phyloP scores from a whole-genome alignment of 2,113 vertebrate genomes.

The Ceyx margarethae region DNA sequence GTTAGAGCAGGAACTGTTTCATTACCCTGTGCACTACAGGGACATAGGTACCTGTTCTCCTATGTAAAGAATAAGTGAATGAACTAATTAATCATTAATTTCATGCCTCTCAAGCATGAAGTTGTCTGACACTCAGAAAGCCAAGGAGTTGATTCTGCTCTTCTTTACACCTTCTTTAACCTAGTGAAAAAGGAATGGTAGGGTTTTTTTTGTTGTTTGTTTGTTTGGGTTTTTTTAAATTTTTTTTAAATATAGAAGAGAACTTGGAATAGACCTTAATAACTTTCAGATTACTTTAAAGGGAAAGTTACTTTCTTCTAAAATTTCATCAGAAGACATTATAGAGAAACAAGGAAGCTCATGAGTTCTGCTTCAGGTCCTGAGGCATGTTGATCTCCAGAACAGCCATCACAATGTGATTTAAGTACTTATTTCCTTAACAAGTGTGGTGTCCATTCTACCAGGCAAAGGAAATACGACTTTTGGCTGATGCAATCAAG shows the following conservation, averaged over 20 bases:
- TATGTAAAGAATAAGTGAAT: neutral
- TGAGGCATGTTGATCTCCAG: neutral
- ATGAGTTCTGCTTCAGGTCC: neutral
- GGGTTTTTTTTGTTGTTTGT: neutral
- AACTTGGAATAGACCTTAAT: neutral
- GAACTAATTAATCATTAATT: constrained; percentile 55
- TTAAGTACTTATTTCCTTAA: neutral
- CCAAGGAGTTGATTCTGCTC: neutral
- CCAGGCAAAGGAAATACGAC: neutral
- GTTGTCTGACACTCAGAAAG: constrained; percentile 22
- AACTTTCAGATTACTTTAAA: neutral
- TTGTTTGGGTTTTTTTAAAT: neutral
- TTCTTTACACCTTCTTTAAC: constrained; percentile 22
- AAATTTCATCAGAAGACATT: neutral
- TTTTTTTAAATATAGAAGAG: neutral
- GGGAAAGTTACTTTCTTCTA: neutral
- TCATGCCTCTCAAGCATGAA: constrained; percentile 9
- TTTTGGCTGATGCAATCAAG: neutral
- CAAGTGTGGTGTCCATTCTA: neutral
- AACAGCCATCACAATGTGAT: neutral
- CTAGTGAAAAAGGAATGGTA: neutral
- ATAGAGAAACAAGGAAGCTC: neutral
- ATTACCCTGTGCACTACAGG: neutral
- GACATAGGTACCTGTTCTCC: neutral
- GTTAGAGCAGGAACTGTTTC: neutral